Evolutionary conservation across 2,888 invertebrate species (phyloP).

Genomic region (Drosophila stalkeri): DNA sequence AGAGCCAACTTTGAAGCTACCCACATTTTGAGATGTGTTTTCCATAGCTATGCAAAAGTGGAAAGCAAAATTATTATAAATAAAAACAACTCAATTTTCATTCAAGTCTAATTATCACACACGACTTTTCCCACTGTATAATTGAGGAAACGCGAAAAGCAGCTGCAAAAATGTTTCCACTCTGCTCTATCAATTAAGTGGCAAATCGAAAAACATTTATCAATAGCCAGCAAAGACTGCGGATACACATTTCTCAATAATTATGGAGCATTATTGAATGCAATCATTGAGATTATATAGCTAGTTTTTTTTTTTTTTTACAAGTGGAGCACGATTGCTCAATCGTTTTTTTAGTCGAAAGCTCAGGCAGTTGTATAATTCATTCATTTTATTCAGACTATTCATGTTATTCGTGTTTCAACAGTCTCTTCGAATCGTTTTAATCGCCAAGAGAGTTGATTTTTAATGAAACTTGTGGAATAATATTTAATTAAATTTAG

Average conservation of each 20-base stretch:
- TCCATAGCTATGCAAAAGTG: conserved; percentile 9
- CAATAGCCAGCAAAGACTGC: conserved; percentile 33
- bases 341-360: conserved; percentile 24
- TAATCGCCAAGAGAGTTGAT: not conserved
- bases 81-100: conserved; percentile 35
- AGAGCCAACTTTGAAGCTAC: conserved; percentile 30
- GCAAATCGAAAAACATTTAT: conserved; percentile 45
- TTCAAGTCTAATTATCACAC: conserved; percentile 34
- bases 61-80: not conserved
- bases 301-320: conserved; percentile 3
- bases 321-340: conserved; percentile 44
- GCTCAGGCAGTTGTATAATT: conserved; percentile 27
- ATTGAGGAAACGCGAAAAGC: conserved; percentile 60
- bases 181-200: conserved; percentile 54
- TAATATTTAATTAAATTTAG: not conserved
- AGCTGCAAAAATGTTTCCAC: conserved; percentile 40
- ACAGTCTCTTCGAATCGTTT: not conserved
- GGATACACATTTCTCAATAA: conserved; percentile 47
- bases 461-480: conserved; percentile 4
- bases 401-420: conserved; percentile 32
- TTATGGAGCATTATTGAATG: conserved; percentile 29
- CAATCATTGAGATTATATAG: conserved; percentile 30
- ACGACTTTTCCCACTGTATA: conserved; percentile 28
- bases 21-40: conserved; percentile 33
- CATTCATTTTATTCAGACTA: conserved; percentile 28